A percentile compares a stretch with the other conserved stretches of the same genome.
Evolutionary conservation across 2,888 invertebrate genomes (phyloP).

Genomic region (Tetheella fluctuosa): DNA sequence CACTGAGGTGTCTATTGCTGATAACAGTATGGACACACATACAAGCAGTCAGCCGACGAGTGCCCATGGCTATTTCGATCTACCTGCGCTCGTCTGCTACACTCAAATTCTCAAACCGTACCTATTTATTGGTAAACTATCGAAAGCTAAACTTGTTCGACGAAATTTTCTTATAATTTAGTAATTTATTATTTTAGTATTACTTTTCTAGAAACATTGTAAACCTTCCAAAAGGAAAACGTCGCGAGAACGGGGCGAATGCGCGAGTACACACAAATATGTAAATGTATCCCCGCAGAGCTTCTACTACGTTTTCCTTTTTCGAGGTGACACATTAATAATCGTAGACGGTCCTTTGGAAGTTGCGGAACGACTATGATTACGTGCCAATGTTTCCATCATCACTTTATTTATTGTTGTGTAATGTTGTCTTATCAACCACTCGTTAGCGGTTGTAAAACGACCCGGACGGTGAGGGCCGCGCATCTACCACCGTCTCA

Average conservation of each 20-base stretch:
- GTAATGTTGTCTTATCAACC: conserved; percentile 62
- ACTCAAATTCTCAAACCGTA: conserved; percentile 34
- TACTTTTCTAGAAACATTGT: conserved; percentile 67
- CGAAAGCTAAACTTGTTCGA: not conserved
- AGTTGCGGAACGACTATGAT: conserved; percentile 77
- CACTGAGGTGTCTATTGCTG: conserved; percentile 39
- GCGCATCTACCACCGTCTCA: conserved; percentile 47
- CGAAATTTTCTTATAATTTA: not conserved
- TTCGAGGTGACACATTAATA: conserved; percentile 56
- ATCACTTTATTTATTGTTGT: conserved; percentile 63
- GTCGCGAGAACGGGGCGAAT: conserved; percentile 55
- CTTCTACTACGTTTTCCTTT: conserved; percentile 70
- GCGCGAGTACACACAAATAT: conserved; percentile 68
- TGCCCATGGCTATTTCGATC: conserved; percentile 16
- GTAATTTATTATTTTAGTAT: conserved; percentile 30
- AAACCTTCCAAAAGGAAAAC: conserved; percentile 72
- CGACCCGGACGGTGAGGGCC: conserved; percentile 59
- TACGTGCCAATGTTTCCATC: conserved; percentile 65
- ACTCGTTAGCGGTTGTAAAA: conserved; percentile 67
- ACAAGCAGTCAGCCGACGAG: conserved; percentile 42
- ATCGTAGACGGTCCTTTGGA: conserved; percentile 75
- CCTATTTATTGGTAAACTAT: conserved; percentile 28
- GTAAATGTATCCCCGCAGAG: conserved; percentile 71
- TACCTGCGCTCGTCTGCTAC: conserved; percentile 53
- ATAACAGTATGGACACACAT: conserved; percentile 29